phyloP scores from a whole-genome alignment of 2,113 vertebrate genomes.

The Leucopternis melanops region DNA sequence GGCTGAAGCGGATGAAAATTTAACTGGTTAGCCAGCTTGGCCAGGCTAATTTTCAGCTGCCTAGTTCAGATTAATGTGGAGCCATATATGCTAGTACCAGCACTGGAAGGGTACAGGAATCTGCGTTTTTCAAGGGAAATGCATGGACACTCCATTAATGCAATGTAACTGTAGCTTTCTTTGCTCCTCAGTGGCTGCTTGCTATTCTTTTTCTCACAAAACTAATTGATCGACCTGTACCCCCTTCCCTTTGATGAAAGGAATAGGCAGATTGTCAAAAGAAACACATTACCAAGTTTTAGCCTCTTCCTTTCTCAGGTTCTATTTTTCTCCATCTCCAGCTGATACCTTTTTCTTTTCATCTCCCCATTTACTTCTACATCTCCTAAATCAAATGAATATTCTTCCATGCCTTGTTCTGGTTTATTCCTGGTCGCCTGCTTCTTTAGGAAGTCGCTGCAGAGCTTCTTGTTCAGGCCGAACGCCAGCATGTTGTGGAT shows the following conservation, averaged over 20 bases:
- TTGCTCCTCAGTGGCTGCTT: background rate
- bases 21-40: background rate
- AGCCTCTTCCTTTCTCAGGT: background rate
- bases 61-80: background rate
- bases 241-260: background rate
- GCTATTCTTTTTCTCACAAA: background rate
- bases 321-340: background rate
- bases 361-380: background rate
- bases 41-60: background rate
- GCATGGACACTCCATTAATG: background rate
- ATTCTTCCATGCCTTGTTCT: background rate
- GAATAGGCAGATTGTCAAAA: background rate
- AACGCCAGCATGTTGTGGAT: constrained; percentile 98
- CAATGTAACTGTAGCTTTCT: background rate
- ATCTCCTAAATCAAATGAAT: background rate
- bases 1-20: background rate
- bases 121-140: background rate
- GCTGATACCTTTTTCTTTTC: background rate
- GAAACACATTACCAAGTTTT: background rate
- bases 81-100: background rate
- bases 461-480: constrained; percentile 90
- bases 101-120: background rate
- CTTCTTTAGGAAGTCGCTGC: constrained; percentile 94
- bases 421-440: constrained; percentile 79
- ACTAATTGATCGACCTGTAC: background rate